Evolutionary conservation across 2,888 invertebrate genomes (phyloP).

Genomic region (Arrhopalites spinosus): DNA sequence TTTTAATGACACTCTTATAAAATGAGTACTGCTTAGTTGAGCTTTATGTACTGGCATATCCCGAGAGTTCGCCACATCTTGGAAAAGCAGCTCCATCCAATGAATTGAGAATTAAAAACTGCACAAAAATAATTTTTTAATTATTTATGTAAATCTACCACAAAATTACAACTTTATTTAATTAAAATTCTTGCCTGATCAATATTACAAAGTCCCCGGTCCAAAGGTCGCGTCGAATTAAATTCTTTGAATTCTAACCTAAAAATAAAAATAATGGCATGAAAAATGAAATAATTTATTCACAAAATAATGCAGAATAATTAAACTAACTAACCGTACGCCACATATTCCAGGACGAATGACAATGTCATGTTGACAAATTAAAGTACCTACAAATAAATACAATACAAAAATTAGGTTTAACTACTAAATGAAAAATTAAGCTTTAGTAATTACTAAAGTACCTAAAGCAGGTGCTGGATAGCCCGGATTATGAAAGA

Average conservation of each 20-base stretch:
- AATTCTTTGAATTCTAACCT: slow-evolving; percentile 55
- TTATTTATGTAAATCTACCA: no score
- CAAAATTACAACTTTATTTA: no score
- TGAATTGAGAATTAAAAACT: slow-evolving; percentile 58
- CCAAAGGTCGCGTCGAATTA: slow-evolving; percentile 55
- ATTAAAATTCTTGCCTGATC: slow-evolving; percentile 55
- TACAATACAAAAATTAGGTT: no score
- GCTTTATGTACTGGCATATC: slow-evolving; percentile 59
- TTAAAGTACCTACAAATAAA: slow-evolving; percentile 50
- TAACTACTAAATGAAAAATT: no score
- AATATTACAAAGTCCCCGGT: slow-evolving; percentile 59
- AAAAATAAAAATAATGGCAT: neutral
- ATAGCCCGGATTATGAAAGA: slow-evolving; percentile 52
- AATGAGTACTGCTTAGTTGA: neutral
- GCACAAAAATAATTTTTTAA: no score
- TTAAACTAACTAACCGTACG: slow-evolving; percentile 36
- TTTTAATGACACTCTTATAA: neutral
- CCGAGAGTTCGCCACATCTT: slow-evolving; percentile 59
- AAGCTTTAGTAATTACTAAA: no score
- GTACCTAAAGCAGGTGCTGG: slow-evolving; percentile 53
- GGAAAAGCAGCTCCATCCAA: slow-evolving; percentile 59
- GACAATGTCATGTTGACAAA: slow-evolving; percentile 53
- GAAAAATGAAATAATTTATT: neutral
- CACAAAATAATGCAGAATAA: no score
- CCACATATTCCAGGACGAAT: slow-evolving; percentile 52